Evolutionary conservation across 2,888 invertebrate genomes (phyloP).

Genomic region (Helicoverpa assulta): DNA sequence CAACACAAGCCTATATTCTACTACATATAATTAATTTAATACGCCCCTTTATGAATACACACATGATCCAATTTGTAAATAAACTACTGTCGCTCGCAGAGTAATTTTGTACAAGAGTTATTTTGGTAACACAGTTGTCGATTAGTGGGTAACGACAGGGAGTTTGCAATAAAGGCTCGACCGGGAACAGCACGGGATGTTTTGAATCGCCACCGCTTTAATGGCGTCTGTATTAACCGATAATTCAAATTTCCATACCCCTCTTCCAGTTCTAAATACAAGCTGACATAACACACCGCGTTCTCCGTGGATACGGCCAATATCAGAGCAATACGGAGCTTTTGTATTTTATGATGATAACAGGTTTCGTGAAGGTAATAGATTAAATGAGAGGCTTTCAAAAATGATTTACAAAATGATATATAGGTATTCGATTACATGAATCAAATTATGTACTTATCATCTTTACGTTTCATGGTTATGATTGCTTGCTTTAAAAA

Average conservation of each 20-base stretch:
- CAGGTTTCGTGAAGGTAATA: background rate
- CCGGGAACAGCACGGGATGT: constrained; percentile 86
- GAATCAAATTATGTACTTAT: background rate
- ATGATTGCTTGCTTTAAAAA: background rate
- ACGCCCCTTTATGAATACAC: constrained; percentile 30
- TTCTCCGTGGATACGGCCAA: constrained; percentile 40
- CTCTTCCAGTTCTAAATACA: constrained; percentile 71
- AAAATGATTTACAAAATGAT: background rate
- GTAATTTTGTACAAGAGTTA: constrained; percentile 77
- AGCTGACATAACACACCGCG: constrained; percentile 69
- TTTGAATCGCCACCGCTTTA: constrained; percentile 88
- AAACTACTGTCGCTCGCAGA: constrained; percentile 62
- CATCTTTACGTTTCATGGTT: too few relatives aligned
- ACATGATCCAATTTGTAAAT: constrained; percentile 56
- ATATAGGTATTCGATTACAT: background rate
- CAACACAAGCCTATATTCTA: constrained; percentile 11
- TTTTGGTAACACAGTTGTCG: constrained; percentile 87
- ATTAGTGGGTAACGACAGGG: constrained; percentile 87
- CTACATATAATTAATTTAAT: background rate
- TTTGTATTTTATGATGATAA: background rate
- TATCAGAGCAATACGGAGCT: background rate
- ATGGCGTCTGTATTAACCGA: constrained; percentile 86
- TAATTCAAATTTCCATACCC: constrained; percentile 83
- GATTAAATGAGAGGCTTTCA: background rate
- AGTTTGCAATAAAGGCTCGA: constrained; percentile 81